A percentile compares a stretch with the other conserved stretches of the same genome.
Conservation (phyloP, 2,113 vertebrate genomes). For the Phocoena sinus region DNA sequence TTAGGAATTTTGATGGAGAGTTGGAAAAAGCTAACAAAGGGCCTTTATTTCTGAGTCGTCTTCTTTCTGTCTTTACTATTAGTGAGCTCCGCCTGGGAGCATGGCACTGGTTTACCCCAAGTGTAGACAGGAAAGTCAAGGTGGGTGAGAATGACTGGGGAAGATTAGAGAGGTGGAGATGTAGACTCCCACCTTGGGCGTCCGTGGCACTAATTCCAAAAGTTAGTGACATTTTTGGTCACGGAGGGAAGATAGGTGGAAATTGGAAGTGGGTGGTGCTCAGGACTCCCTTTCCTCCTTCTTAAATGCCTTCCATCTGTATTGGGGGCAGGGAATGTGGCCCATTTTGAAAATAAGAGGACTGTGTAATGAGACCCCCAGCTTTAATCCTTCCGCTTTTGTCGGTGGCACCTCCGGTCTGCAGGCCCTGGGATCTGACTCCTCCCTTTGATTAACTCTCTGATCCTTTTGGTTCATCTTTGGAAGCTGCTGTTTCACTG, state of each 20-base stretch:
- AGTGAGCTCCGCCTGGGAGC: neutral
- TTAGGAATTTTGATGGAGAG: neutral
- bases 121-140: neutral
- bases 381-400: neutral
- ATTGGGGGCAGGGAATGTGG: neutral
- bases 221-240: neutral
- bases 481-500: neutral
- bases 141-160: neutral
- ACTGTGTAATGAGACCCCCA: neutral
- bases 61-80: neutral
- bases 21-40: neutral
- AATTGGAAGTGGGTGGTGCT: neutral
- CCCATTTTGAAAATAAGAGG: neutral
- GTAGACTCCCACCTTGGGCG: neutral
- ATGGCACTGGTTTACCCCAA: neutral
- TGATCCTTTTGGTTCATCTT: constrained; percentile 40
- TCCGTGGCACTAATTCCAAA: neutral
- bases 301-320: neutral
- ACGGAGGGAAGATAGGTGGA: neutral
- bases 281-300: neutral
- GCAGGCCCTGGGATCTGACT: neutral
- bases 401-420: neutral
- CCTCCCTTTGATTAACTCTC: neutral
- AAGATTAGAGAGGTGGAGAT: neutral
- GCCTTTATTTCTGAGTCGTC: neutral